These are phyloP conservation scores for Caretta caretta DNA, from an alignment of 2,113 vertebrate genomes.

Conservation along the genomic window DNA sequence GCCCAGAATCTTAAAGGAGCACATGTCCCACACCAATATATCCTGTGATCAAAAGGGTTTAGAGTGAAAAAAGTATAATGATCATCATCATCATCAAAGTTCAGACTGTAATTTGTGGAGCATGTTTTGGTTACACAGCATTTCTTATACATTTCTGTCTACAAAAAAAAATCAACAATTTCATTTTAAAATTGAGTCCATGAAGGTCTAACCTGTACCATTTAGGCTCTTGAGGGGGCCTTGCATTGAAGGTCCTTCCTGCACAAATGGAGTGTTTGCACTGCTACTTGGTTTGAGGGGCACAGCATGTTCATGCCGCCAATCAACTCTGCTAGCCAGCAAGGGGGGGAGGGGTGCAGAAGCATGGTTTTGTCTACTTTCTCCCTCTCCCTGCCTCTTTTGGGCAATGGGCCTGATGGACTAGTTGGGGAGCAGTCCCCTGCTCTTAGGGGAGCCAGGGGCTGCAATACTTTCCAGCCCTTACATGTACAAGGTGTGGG, in stretches of 20 bases:
- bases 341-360: background rate
- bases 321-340: background rate
- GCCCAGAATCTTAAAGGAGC: background rate
- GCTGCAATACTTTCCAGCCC: background rate
- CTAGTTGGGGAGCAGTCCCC: background rate
- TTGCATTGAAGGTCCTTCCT: background rate
- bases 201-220: background rate
- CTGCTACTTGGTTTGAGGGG: background rate
- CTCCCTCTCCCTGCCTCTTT: background rate
- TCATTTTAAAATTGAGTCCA: background rate
- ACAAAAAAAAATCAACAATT: background rate
- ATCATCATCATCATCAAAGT: background rate
- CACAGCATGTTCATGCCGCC: background rate
- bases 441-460: background rate
- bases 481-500: background rate
- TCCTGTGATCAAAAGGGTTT: background rate
- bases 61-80: background rate
- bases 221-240: background rate
- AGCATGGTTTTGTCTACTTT: background rate
- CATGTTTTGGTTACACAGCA: background rate
- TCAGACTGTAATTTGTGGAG: background rate
- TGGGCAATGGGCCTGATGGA: background rate
- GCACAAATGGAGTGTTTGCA: background rate
- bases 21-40: background rate
- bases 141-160: conserved; percentile 10